Base-by-base conservation (phyloP, 1,140 invertebrate species). In the Drosophila kanapiae region DNA sequence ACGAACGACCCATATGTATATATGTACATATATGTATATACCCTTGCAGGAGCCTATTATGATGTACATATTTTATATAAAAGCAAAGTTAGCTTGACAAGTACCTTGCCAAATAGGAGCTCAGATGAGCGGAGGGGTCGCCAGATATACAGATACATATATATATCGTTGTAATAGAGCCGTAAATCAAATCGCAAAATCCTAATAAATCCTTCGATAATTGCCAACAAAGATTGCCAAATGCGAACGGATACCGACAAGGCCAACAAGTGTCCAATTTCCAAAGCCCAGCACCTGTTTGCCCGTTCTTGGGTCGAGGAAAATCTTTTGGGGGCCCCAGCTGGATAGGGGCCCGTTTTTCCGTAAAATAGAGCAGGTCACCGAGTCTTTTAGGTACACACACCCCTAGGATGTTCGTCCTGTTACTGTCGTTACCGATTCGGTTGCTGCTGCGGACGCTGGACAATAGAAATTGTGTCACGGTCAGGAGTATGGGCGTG, bases 401-500 rank as follows among this genome's bases (percentile, higher is more conserved):
- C 43, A 40, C 8, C 51, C 63, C 37, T 29, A 75, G 58, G 37
- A 63, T 53, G 43, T 75, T 56, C 63, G 60, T 49, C 51, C 51
- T 47, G 31, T 58, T 58, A 35, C 65, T 59, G 65, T 60, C 42
- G 49, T 33, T 75, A 60, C 74, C 42, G 16, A 37, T 38, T 37
- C 59, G 42, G 38, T 27, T 58, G n/a, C 38, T 59, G 58, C 63
- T 56, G 49, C 65, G 27, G 18, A 37, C 54, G 59, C 78, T 67
- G 69, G 72, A 91, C 86, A 87, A 80, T 84, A 63, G 51, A 84
- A 91, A 91, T 84, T 75, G 80, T 91, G 87, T 91, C 87, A 91
- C 80, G 87, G 87, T 82, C 87, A 91, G 83, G 80, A 91, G 80
- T 65, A 57, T 80, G 83, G 71, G 84, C 76, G 80, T 79, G 57